These are phyloP conservation scores for Phylloscopus collybita DNA, from an alignment of 2,797 vertebrate genomes.

Conservation along the genomic window DNA sequence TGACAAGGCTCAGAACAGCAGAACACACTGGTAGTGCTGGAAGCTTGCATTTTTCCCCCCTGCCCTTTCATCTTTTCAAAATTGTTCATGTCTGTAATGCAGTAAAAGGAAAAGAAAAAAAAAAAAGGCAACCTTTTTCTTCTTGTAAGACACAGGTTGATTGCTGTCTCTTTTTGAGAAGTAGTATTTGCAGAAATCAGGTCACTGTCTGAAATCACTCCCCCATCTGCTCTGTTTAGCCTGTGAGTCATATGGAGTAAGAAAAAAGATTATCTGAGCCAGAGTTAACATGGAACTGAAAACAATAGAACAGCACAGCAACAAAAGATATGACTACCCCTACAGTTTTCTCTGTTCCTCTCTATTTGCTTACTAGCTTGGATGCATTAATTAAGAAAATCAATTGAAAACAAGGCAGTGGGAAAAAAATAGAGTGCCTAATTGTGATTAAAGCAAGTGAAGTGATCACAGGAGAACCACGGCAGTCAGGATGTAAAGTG, in stretches of 20 bases:
- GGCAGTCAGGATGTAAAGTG: fast-evolving
- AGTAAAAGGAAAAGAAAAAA: background rate
- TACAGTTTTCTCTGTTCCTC: background rate
- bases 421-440: background rate
- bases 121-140: background rate
- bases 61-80: constrained; percentile 26
- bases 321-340: background rate
- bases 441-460: background rate
- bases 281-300: background rate
- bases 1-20: background rate
- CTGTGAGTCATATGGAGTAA: constrained; percentile 39
- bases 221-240: constrained; percentile 47
- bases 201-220: constrained; percentile 65
- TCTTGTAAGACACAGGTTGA: background rate
- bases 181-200: constrained; percentile 53
- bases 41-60: background rate
- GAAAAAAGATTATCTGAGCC: constrained; percentile 46
- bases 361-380: background rate
- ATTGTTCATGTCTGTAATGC: background rate
- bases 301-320: background rate
- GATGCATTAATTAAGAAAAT: background rate
- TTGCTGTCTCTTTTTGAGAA: constrained; percentile 27
- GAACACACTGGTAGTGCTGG: background rate
- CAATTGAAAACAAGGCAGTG: background rate
- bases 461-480: background rate